Conservation (phyloP, 1,140 invertebrate species). For the Platyura marginata region DNA sequence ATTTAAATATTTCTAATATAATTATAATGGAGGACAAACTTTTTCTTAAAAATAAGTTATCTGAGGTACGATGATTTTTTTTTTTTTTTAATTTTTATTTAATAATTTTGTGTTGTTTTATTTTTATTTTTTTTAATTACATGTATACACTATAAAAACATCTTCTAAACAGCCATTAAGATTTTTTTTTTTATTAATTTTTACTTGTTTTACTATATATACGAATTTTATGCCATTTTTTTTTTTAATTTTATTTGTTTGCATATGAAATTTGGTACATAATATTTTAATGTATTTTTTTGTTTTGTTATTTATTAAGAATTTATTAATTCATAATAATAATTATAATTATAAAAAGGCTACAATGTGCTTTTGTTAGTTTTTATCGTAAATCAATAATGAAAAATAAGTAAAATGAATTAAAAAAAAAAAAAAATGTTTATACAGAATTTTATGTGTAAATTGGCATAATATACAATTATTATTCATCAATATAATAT, state of each 20-base stretch:
- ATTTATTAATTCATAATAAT: not conserved
- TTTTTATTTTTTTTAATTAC: not conserved
- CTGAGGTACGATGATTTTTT: not conserved
- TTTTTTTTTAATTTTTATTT: not conserved
- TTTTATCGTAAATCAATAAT: not conserved
- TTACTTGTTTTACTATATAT: not conserved
- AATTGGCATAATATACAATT: not conserved
- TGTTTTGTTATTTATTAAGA: not conserved
- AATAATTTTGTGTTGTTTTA: not conserved
- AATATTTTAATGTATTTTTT: no score
- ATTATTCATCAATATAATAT: not conserved
- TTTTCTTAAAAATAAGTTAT: not conserved
- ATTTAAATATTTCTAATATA: no score
- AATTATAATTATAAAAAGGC: not conserved
- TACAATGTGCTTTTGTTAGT: not conserved
- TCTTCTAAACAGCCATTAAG: not conserved
- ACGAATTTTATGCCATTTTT: not conserved
- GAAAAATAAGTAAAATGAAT: no score
- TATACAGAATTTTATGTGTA: not conserved
- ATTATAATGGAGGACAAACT: not conserved
- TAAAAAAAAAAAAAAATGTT: no score
- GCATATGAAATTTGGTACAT: not conserved
- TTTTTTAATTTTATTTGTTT: not conserved
- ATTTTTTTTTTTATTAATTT: not conserved
- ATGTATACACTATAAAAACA: not conserved